Conservation (phyloP, 1,140 invertebrate species). For the Macrotrachela quadricornifera region DNA sequence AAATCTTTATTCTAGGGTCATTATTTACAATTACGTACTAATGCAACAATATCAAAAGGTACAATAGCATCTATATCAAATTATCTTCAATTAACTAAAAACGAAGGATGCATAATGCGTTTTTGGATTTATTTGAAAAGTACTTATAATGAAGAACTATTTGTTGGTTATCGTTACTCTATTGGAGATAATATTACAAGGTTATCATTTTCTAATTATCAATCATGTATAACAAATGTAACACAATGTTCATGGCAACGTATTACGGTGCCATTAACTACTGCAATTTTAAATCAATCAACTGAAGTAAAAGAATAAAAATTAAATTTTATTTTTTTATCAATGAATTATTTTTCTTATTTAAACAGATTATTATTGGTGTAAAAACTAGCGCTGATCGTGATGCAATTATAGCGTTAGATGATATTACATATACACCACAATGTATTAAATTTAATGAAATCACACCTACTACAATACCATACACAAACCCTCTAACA, state of each 20-base stretch:
- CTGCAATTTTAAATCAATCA: neutral
- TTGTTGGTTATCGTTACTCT: no score
- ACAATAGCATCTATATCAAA: no score
- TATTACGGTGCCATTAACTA: neutral
- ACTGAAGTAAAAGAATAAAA: neutral
- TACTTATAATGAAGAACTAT: no score
- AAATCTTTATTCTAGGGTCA: neutral
- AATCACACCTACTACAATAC: neutral
- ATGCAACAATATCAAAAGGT: no score
- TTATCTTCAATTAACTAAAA: no score
- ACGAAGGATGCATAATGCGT: no score
- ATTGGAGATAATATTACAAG: neutral
- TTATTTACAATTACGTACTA: neutral
- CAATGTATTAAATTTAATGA: slow-evolving; percentile 12
- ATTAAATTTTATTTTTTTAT: neutral
- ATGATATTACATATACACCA: slow-evolving; percentile 26
- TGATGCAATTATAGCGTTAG: slow-evolving; percentile 23
- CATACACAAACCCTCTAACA: neutral
- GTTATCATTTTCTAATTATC: neutral
- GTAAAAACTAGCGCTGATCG: slow-evolving; percentile 14
- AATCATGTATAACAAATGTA: neutral
- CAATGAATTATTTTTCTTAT: neutral
- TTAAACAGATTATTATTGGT: slow-evolving; percentile 21
- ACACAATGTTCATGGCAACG: neutral
- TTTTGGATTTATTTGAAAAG: no score